Evolutionary conservation across 1,140 invertebrate genomes (phyloP), one percentile per base, ranked within the genome.

Genomic region (Cheumatopsyche charites): DNA sequence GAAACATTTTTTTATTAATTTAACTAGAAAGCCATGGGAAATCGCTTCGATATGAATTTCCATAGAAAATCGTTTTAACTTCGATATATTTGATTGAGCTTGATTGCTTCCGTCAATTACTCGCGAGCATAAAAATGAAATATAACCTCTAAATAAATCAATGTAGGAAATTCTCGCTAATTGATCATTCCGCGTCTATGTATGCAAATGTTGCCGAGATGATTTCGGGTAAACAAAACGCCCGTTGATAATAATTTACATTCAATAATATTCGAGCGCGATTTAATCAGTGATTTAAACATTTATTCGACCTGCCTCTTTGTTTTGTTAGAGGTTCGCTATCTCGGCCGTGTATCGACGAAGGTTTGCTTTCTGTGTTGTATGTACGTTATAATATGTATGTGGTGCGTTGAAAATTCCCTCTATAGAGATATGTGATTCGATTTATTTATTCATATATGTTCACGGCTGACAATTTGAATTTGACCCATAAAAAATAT

Each of bases 291-390:
- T 47, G 43, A 47, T 47, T 66, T 42, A 66, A 43, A 42, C 63
- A 66, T 66, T 17, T 66, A 66, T 66, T 66, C 63, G 17, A 66
- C 63, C 42, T 47, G 63, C 41, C 43, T 66, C 63, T 66, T 66
- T 45, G 63, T 47, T 66, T 66, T 66, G 29, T 43, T 65, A 42
- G 26, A 12, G 62, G 29, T 9, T 17, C 19, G 7, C 7, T 43
- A 65, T 65, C 62, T 65, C 5, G 41, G 7, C 15, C 13, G 19
- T 15, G n/a, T 66, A 66, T 66, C 63, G 17, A 41, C 23, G 36
- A 23, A 58, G 12, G 23, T 23, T 58, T 47, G 43, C 43, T 47
- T 3, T 58, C 7, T 23, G 19, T 52, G 6, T 17, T 52, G 47
- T 52, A n/a, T 45, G 43, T n/a, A 45, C 11, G 43, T 7, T 42